phyloP scores from a whole-genome alignment of 2,888 invertebrate genomes.

The Ellobium chinense region DNA sequence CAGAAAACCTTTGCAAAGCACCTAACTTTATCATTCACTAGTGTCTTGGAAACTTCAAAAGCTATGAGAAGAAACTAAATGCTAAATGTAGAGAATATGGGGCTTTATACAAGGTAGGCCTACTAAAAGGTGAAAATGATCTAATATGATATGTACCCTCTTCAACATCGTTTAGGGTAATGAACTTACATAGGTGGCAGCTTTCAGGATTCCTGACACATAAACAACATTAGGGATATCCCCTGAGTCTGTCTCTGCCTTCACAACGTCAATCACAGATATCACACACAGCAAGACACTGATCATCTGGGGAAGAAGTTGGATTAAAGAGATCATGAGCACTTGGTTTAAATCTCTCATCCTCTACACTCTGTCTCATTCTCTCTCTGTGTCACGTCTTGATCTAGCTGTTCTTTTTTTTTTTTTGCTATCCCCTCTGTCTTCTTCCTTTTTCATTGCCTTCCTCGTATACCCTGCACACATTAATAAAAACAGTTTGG shows the following conservation, averaged over 20 bases:
- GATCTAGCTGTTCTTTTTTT: background rate
- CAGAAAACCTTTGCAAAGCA: too few species aligned
- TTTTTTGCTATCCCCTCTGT: background rate
- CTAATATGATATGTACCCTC: too few species aligned
- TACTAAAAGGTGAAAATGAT: too few species aligned
- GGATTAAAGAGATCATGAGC: background rate
- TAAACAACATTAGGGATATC: conserved; percentile 55
- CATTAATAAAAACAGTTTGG: too few species aligned
- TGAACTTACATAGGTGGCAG: conserved; percentile 67
- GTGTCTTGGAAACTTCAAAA: too few species aligned
- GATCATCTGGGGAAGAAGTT: conserved; percentile 57
- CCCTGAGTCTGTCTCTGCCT: conserved; percentile 51
- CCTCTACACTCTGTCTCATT: background rate
- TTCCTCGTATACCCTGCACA: too few species aligned
- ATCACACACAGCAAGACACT: conserved; percentile 61
- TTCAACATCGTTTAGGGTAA: too few species aligned
- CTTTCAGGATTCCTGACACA: conserved; percentile 61
- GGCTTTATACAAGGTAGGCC: too few species aligned
- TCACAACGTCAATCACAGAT: conserved; percentile 58
- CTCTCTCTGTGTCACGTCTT: background rate
- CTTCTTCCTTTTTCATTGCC: background rate
- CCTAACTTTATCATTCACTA: too few species aligned
- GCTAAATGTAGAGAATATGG: too few species aligned
- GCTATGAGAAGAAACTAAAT: too few species aligned
- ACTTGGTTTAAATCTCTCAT: background rate